phyloP scores from a whole-genome alignment of 2,888 invertebrate species.

The Himalopsyche kuldschensis region DNA sequence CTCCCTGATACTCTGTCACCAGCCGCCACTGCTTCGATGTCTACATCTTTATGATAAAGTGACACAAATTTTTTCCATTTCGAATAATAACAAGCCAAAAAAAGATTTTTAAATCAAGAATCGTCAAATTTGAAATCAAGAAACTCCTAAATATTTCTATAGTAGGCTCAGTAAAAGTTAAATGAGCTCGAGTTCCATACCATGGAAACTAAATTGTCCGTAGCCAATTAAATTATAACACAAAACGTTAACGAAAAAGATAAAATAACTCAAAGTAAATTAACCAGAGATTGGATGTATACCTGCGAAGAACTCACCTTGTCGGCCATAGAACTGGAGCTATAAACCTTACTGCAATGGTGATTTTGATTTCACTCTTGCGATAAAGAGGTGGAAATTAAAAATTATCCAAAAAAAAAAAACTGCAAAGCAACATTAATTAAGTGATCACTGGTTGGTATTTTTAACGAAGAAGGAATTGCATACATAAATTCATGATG shows the following conservation, averaged over 20 bases:
- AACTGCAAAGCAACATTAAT: neutral
- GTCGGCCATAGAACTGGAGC: neutral
- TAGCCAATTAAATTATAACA: conserved; percentile 38
- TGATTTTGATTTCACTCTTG: neutral
- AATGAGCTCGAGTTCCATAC: neutral
- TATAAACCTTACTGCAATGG: neutral
- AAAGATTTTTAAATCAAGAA: too few species aligned
- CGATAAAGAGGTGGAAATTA: neutral
- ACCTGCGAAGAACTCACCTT: neutral
- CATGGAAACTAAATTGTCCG: conserved; percentile 27
- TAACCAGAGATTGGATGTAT: neutral
- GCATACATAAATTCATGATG: neutral
- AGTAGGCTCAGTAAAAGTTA: neutral
- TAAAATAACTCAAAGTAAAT: conserved; percentile 27
- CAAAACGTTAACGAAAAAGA: conserved; percentile 33
- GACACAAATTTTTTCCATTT: too few species aligned
- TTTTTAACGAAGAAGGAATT: neutral
- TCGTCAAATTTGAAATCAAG: too few species aligned
- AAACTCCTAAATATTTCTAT: too few species aligned
- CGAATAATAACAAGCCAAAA: too few species aligned
- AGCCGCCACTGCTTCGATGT: too few species aligned
- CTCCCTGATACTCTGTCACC: too few species aligned
- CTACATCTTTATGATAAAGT: too few species aligned
- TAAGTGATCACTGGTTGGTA: neutral
- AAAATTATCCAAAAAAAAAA: neutral